phyloP scores from a whole-genome alignment of 2,113 vertebrate species.

The Gnathonemus echidnorhynchus region DNA sequence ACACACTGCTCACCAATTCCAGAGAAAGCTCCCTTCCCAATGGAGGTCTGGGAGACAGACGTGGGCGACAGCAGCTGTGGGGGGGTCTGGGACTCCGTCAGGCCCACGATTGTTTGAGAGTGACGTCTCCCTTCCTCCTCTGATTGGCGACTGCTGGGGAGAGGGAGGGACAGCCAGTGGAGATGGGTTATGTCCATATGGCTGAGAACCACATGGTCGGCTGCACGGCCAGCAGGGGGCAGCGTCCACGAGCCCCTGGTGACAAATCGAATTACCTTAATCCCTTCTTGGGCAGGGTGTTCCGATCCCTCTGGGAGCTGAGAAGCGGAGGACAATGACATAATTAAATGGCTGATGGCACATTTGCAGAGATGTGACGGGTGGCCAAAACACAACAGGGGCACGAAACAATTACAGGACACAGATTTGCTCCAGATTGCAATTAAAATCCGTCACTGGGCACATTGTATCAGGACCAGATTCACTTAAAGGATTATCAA shows the following conservation, averaged over 20 bases:
- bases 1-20: constrained; percentile 65
- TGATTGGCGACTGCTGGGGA: constrained; percentile 58
- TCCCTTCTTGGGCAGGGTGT: constrained; percentile 90
- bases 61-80: constrained; percentile 74
- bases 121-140: constrained; percentile 80
- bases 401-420: neutral
- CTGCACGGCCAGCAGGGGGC: neutral
- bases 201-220: neutral
- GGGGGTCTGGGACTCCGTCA: constrained; percentile 66
- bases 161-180: neutral
- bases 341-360: constrained; percentile 29
- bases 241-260: neutral
- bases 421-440: neutral
- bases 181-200: neutral
- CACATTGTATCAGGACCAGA: neutral
- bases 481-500: constrained; percentile 1
- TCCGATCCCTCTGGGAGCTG: constrained; percentile 81
- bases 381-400: constrained; percentile 15
- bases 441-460: neutral
- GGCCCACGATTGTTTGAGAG: constrained; percentile 69
- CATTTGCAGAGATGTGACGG: constrained; percentile 37
- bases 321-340: constrained; percentile 51
- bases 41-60: constrained; percentile 66
- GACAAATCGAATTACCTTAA: constrained; percentile 67
- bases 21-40: constrained; percentile 61